Percentiles rank a stretch among this genome's conserved stretches.
Evolutionary conservation across 1,140 invertebrate species (phyloP).

Genomic region (Drosophila grimshawi): DNA sequence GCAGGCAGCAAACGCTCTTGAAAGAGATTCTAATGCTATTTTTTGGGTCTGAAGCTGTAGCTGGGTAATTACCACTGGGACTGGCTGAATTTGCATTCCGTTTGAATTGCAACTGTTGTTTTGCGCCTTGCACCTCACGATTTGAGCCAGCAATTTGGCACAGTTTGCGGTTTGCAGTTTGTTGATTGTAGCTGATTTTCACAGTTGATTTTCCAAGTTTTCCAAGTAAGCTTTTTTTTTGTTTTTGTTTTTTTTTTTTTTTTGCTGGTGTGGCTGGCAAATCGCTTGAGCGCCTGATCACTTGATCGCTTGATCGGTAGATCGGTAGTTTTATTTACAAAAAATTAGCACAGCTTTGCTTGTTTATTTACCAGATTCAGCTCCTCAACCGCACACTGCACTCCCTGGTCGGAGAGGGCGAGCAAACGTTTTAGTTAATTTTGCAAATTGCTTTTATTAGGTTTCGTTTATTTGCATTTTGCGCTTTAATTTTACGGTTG

Average conservation of each 20-base stretch:
- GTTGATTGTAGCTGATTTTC: conserved; percentile 54
- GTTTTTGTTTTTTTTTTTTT: background rate
- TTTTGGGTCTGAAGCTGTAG: conserved; percentile 25
- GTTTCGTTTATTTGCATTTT: conserved; percentile 84
- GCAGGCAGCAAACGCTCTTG: conserved; percentile 39
- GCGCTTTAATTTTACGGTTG: conserved; percentile 78
- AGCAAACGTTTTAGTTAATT: conserved; percentile 77
- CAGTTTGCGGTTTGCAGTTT: conserved; percentile 57
- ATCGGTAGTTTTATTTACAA: conserved; percentile 83
- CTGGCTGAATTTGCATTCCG: conserved; percentile 82
- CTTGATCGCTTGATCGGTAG: conserved; percentile 45
- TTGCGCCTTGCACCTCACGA: conserved; percentile 80
- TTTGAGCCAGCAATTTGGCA: conserved; percentile 73
- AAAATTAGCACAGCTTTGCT: conserved; percentile 82
- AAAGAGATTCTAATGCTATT: conserved; percentile 63
- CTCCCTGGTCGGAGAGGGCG: background rate
- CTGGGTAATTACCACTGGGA: conserved; percentile 64
- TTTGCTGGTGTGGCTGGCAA: conserved; percentile 35
- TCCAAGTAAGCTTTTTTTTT: too few species aligned
- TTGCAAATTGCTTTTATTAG: conserved; percentile 83
- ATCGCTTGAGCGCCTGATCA: conserved; percentile 36
- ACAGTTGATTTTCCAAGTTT: conserved; percentile 73
- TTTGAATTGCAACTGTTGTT: conserved; percentile 84
- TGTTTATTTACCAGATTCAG: conserved; percentile 54
- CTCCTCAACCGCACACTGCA: conserved; percentile 2